Evolutionary conservation across 2,888 invertebrate species (phyloP).

Genomic region (Embidobia sp.): DNA sequence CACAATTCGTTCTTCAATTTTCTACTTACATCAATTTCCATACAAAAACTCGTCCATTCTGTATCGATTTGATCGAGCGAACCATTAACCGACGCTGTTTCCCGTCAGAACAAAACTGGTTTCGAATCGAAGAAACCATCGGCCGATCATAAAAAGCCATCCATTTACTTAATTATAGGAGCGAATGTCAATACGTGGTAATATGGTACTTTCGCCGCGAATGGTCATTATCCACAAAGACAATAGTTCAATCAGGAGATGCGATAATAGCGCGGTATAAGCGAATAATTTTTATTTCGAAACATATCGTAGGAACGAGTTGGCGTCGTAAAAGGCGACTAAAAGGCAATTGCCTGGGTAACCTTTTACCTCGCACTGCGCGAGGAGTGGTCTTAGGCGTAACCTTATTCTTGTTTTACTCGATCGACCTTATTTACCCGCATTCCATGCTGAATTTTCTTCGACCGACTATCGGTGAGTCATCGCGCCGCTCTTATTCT

Average conservation of each 20-base stretch:
- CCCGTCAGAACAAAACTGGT: conserved; percentile 15
- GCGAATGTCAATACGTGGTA: conserved; percentile 48
- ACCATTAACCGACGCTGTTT: conserved; percentile 6
- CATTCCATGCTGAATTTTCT: conserved; percentile 65
- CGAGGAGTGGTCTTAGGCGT: conserved; percentile 67
- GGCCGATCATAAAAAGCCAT: conserved; percentile 12
- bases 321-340: conserved; percentile 66
- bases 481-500: conserved; percentile 50
- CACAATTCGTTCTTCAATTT: too few relatives aligned
- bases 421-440: conserved; percentile 65
- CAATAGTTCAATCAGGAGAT: conserved; percentile 58
- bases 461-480: conserved; percentile 57
- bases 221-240: conserved; percentile 55
- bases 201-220: conserved; percentile 39
- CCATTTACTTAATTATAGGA: conserved; percentile 29
- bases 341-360: conserved; percentile 65
- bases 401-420: conserved; percentile 67
- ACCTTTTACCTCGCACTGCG: conserved; percentile 65
- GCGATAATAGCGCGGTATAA: conserved; percentile 41
- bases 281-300: conserved; percentile 62
- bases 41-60: too few relatives aligned
- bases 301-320: conserved; percentile 51
- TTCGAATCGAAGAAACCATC: conserved; percentile 7
- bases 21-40: too few relatives aligned
- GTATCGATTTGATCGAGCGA: background rate